A percentile compares a stretch with the other conserved stretches of the same genome.
phyloP scores from a whole-genome alignment of 1,140 invertebrate genomes.

The Bombus affinis region DNA sequence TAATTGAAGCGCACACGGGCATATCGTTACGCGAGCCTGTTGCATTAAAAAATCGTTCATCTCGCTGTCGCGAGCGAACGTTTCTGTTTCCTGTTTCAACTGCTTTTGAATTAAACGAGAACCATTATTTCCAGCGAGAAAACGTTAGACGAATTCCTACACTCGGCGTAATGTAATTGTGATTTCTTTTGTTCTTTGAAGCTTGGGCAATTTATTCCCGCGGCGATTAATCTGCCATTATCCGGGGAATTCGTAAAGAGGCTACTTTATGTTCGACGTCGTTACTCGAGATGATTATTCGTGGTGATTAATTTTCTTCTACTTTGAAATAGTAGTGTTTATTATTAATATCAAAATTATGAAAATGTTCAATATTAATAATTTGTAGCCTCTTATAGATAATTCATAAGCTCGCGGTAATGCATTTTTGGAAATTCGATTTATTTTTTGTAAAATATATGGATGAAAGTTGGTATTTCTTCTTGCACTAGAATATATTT shows the following conservation, averaged over 20 bases:
- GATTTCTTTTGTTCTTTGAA: conserved; percentile 5
- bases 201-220: neutral
- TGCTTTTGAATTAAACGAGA: neutral
- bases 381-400: too few relatives aligned
- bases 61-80: neutral
- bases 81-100: conserved; percentile 24
- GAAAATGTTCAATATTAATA: too few relatives aligned
- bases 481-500: too few relatives aligned
- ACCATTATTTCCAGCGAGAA: conserved; percentile 16
- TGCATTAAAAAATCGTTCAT: conserved; percentile 6
- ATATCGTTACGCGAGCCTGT: neutral
- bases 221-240: conserved; percentile 23
- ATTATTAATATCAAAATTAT: neutral
- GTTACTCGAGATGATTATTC: neutral
- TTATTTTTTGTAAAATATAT: too few relatives aligned
- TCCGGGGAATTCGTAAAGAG: neutral
- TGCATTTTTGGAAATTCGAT: too few relatives aligned
- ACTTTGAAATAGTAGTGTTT: too few relatives aligned
- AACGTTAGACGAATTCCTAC: too few relatives aligned
- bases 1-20: conserved; percentile 37
- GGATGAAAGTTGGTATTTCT: too few relatives aligned
- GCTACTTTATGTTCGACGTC: neutral
- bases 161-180: neutral
- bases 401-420: too few relatives aligned
- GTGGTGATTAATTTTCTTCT: neutral